Evolutionary conservation across 2,888 invertebrate species (phyloP), one percentile per base, ranked within the genome.

Genomic region (Sericinus montela): DNA sequence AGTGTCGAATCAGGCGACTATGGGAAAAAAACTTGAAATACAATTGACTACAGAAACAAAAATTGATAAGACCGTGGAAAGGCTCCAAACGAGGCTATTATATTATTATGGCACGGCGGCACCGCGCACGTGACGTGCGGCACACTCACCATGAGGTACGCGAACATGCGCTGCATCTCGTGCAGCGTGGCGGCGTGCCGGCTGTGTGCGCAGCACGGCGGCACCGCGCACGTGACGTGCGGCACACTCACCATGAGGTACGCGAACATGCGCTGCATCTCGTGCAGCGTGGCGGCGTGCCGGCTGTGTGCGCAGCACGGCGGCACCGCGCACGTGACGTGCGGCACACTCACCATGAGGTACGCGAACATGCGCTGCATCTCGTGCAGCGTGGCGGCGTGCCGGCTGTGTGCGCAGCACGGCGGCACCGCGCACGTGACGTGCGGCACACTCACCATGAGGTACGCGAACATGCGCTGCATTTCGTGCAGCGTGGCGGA

Each of bases 311-410:
- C 87, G 48, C 47, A 98, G 83, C 60, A 98, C 93, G 0, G 97
- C 95, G 40, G 94, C 93, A 43, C n/a, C 98, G 89, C 0, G 97
- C 97, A 69, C 96, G 95, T 3, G 98, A 98, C 94, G 98, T 97
- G 19, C 19, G 19, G 10, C 5, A 5, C 8, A 62, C 65, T 72
- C 57, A 93, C 93, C 90, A 95, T 89, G 15, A 98, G 91, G 76
- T 97, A 98, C 0, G 97, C 97, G 83, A 98, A 98, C 97, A 98
- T 98, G 61, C 96, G 89, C 85, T 98, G 97, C 67, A 98, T 86
- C 80, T 98, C 98, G 47, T 93, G 90, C 45, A 98, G 80, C 0
- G 97, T 97, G 15, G 93, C 91, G 51, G 93, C 94, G 80, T 98
- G 97, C 56, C 96, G 94, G 53, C 93, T 93, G 38, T 92, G 91